Evolutionary conservation across 2,797 vertebrate species (phyloP).

Genomic region (Gorsachius magnificus): DNA sequence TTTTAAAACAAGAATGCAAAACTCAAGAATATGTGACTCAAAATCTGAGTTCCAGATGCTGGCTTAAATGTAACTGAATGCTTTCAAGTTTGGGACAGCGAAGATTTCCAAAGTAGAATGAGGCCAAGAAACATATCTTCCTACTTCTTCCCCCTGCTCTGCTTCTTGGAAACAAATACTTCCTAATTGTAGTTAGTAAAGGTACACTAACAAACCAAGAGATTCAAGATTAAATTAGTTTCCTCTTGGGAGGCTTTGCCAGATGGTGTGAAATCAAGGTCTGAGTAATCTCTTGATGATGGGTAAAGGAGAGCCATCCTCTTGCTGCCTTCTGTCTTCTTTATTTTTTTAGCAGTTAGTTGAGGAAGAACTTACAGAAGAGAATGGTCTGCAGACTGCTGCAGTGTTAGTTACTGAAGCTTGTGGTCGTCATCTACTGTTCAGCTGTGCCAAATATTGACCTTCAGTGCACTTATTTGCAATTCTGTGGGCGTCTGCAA

Average conservation of each 20-base stretch:
- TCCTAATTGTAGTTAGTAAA: background rate
- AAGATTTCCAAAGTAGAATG: background rate
- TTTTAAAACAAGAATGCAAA: background rate
- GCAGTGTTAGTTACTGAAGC: background rate
- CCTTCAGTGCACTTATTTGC: background rate
- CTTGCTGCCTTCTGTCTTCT: background rate
- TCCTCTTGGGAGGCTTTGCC: background rate
- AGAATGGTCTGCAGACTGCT: background rate
- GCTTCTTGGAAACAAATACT: background rate
- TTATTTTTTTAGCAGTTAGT: background rate
- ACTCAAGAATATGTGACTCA: background rate
- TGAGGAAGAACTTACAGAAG: background rate
- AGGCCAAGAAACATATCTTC: background rate
- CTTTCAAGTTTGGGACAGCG: background rate
- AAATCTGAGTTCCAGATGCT: background rate
- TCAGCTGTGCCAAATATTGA: background rate
- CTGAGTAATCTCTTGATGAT: background rate
- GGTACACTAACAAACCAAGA: background rate
- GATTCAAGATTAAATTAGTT: background rate
- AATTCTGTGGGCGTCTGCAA: background rate
- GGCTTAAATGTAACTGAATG: background rate
- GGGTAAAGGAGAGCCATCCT: background rate
- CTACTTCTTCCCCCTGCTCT: background rate
- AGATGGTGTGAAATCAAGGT: background rate
- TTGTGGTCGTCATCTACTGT: rapidly evolving